Conservation (phyloP, 1,140 invertebrate species). For the Dreissena polymorpha region DNA sequence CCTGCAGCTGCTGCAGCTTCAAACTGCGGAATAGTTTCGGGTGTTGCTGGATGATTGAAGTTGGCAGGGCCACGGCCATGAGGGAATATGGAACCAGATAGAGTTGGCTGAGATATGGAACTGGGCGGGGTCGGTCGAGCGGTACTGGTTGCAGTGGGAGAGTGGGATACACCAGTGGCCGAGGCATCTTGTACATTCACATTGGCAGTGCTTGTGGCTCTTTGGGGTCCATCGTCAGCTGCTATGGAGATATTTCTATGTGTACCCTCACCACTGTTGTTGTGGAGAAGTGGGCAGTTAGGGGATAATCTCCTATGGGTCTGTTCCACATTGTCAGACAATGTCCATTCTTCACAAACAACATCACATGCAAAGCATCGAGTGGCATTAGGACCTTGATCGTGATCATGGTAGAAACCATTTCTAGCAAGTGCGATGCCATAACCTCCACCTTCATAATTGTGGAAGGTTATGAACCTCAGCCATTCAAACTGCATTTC, state of each 20-base stretch:
- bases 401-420: slow-evolving; percentile 28
- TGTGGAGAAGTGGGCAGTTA: slow-evolving; percentile 23
- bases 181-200: no score
- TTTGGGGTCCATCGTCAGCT: background rate
- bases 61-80: no score
- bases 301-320: slow-evolving; percentile 18
- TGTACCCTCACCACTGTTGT: background rate
- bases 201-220: background rate
- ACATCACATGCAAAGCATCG: slow-evolving; percentile 29
- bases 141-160: no score
- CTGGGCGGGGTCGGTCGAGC: no score
- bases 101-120: no score
- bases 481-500: slow-evolving; percentile 40
- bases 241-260: background rate
- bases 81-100: no score
- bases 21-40: no score
- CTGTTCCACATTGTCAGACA: slow-evolving; percentile 17
- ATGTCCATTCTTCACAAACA: slow-evolving; percentile 10
- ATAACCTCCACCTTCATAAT: slow-evolving; percentile 28
- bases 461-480: slow-evolving; percentile 8
- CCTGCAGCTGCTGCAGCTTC: no score
- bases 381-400: slow-evolving; percentile 6
- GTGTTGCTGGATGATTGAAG: no score
- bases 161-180: no score
- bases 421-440: slow-evolving; percentile 23